These are phyloP conservation scores for Drosophila picticornis DNA, from an alignment of 2,888 invertebrate genomes.

Conservation along the genomic window DNA sequence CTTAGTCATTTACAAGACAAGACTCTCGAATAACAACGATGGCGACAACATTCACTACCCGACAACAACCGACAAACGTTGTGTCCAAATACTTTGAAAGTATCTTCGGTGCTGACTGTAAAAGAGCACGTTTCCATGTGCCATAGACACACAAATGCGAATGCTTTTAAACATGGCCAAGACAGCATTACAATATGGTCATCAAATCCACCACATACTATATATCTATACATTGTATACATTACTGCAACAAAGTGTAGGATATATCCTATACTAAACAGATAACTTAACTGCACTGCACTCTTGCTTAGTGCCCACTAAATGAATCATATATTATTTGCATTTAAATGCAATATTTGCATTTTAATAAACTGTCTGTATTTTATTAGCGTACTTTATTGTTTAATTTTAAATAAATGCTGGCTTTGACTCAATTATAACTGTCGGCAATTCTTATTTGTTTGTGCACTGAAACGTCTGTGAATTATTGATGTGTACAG, in stretches of 20 bases:
- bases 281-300: neutral
- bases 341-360: neutral
- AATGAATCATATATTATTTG: conserved; percentile 5
- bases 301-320: neutral
- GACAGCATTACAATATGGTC: conserved; percentile 12
- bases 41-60: conserved; percentile 56
- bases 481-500: neutral
- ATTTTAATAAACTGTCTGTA: neutral
- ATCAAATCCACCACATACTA: conserved; percentile 16
- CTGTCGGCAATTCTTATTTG: neutral
- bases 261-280: neutral
- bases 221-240: neutral
- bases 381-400: neutral
- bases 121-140: conserved; percentile 45
- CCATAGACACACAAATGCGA: conserved; percentile 16
- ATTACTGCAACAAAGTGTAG: neutral
- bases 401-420: neutral
- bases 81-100: conserved; percentile 57
- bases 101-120: conserved; percentile 29
- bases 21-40: conserved; percentile 55
- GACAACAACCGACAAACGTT: conserved; percentile 36
- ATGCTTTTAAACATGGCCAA: conserved; percentile 23
- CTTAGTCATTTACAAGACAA: conserved; percentile 60
- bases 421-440: neutral
- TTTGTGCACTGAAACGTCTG: neutral